These are phyloP conservation scores for Chrysopilus asiliformis DNA, from an alignment of 2,888 invertebrate genomes.

Conservation along the genomic window DNA sequence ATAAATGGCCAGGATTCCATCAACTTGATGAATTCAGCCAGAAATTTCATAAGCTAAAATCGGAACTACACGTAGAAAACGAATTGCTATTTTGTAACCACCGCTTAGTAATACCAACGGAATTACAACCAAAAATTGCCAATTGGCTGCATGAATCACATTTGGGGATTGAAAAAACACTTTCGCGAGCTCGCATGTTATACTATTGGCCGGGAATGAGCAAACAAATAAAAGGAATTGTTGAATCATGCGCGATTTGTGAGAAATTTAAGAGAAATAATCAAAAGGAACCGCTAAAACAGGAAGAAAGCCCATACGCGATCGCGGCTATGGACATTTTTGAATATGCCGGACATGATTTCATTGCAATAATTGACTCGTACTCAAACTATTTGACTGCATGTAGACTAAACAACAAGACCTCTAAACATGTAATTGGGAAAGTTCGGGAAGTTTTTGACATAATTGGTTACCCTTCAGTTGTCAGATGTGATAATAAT, in stretches of 20 bases:
- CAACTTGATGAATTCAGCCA: no score
- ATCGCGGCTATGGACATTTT: not conserved
- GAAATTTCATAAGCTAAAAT: conserved; percentile 9
- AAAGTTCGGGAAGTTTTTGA: conserved; percentile 10
- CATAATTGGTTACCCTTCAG: conserved; percentile 19
- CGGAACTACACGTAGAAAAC: conserved; percentile 3
- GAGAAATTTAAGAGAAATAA: conserved; percentile 12
- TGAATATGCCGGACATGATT: no score
- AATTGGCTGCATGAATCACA: conserved; percentile 9
- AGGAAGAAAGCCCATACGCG: conserved; percentile 1
- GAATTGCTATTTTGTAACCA: not conserved
- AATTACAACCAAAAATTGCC: conserved; percentile 4
- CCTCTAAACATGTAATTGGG: conserved; percentile 9
- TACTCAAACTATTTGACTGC: conserved; percentile 5
- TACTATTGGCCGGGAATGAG: conserved; percentile 15
- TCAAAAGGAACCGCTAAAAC: conserved; percentile 10
- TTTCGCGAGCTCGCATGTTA: conserved; percentile 12
- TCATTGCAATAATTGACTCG: conserved; percentile 8
- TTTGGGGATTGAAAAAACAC: conserved; percentile 14
- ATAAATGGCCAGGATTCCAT: conserved; percentile 12
- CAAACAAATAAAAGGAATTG: conserved; percentile 6
- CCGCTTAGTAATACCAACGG: not conserved
- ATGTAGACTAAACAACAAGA: conserved; percentile 4
- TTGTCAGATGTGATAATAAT: conserved; percentile 16
- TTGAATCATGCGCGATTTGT: conserved; percentile 9